Conservation (phyloP, 1,140 invertebrate species). For the Homalodisca vitripennis region DNA sequence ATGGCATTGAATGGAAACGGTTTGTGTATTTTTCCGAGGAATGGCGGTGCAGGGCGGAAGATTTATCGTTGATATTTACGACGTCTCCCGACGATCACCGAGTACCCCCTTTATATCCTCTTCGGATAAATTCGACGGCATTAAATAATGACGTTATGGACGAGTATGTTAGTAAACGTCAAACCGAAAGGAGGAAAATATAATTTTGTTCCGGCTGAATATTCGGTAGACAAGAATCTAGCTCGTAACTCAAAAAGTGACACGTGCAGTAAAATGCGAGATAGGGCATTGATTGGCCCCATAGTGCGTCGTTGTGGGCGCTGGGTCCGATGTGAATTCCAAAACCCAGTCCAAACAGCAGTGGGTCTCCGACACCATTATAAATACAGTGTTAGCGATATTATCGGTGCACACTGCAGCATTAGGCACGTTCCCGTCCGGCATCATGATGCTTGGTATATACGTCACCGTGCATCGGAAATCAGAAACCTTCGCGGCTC, state of each 20-base stretch:
- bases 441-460: not conserved
- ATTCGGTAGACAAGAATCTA: constrained; percentile 27
- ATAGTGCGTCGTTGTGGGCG: constrained; percentile 15
- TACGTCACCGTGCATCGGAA: not conserved
- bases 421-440: not conserved
- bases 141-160: constrained; percentile 20
- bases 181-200: constrained; percentile 25
- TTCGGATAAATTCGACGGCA: constrained; percentile 16
- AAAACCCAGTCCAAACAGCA: constrained; percentile 2
- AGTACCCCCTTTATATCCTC: not conserved
- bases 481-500: not conserved
- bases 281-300: constrained; percentile 22
- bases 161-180: constrained; percentile 22
- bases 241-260: constrained; percentile 25
- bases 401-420: not conserved
- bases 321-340: constrained; percentile 7
- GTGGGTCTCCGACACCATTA: constrained; percentile 13
- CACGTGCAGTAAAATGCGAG: constrained; percentile 26
- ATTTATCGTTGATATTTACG: constrained; percentile 3
- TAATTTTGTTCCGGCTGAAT: constrained; percentile 17
- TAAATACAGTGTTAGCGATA: constrained; percentile 16
- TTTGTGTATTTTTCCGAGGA: constrained; percentile 9
- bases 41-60: not conserved
- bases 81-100: constrained; percentile 3
- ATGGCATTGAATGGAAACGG: constrained; percentile 21